phyloP scores from a whole-genome alignment of 2,113 vertebrate species.

The Percina caprodes region DNA sequence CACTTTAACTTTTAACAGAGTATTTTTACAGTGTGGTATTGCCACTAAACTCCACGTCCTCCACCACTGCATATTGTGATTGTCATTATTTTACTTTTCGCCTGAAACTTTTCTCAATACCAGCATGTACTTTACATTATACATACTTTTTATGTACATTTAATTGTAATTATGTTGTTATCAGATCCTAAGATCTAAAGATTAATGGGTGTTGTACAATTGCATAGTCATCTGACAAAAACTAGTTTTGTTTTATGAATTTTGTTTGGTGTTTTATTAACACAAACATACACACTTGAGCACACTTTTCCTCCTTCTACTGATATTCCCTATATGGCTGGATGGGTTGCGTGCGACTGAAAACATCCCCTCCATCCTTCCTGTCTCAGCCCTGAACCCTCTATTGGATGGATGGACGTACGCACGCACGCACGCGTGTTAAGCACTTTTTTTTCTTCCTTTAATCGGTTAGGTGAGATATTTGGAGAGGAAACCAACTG shows the following conservation, averaged over 20 bases:
- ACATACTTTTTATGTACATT: neutral
- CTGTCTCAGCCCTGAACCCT: too few relatives aligned
- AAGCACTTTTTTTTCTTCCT: neutral
- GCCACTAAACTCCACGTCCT: too few relatives aligned
- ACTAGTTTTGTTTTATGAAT: too few relatives aligned
- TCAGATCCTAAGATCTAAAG: neutral
- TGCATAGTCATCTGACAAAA: neutral
- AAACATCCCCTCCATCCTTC: too few relatives aligned
- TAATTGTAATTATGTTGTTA: neutral
- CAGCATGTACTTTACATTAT: neutral
- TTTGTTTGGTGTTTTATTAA: too few relatives aligned
- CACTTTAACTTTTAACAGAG: too few relatives aligned
- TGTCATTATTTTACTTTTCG: neutral
- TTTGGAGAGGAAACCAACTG: neutral
- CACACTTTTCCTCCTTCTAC: too few relatives aligned
- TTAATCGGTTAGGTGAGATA: neutral
- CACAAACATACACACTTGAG: conserved; percentile 35
- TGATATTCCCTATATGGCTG: too few relatives aligned
- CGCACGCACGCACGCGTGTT: too few relatives aligned
- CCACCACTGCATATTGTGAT: neutral
- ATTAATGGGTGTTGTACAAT: neutral
- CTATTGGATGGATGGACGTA: too few relatives aligned
- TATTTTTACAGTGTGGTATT: too few relatives aligned
- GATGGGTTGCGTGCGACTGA: too few relatives aligned
- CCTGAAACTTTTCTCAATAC: neutral